A percentile compares a stretch with the other conserved stretches of the same genome.
phyloP scores from a whole-genome alignment of 2,797 vertebrate species.

The Rhabdomys pumilio region DNA sequence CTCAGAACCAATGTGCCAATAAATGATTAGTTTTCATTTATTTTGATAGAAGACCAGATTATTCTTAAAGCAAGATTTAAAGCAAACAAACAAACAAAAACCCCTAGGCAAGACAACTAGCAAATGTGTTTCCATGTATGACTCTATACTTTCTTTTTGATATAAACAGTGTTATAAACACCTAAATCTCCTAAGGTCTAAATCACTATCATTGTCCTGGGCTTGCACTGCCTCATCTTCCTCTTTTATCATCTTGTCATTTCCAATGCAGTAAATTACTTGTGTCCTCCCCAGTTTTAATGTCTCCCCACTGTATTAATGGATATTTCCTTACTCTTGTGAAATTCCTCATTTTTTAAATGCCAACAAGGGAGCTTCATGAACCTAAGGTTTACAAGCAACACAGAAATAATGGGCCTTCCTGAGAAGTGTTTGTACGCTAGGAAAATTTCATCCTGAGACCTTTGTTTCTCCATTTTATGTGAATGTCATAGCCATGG shows the following conservation, averaged over 20 bases:
- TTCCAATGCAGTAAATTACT: neutral
- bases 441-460: neutral
- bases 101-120: neutral
- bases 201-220: neutral
- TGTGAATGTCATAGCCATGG: neutral
- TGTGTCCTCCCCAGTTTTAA: neutral
- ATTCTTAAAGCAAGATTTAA: neutral
- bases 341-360: neutral
- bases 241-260: neutral
- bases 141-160: neutral
- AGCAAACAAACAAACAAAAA: neutral
- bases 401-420: neutral
- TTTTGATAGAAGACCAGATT: neutral
- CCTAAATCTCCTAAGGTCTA: neutral
- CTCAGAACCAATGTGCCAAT: slow-evolving; percentile 3
- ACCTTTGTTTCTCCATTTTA: neutral
- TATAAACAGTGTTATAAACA: neutral
- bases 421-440: neutral
- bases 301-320: neutral
- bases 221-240: neutral
- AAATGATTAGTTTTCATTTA: neutral
- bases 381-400: neutral
- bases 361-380: neutral
- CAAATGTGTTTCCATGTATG: accelerated
- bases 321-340: neutral